Conservation (phyloP, 2,113 vertebrate genomes). For the Penelope pileata region DNA sequence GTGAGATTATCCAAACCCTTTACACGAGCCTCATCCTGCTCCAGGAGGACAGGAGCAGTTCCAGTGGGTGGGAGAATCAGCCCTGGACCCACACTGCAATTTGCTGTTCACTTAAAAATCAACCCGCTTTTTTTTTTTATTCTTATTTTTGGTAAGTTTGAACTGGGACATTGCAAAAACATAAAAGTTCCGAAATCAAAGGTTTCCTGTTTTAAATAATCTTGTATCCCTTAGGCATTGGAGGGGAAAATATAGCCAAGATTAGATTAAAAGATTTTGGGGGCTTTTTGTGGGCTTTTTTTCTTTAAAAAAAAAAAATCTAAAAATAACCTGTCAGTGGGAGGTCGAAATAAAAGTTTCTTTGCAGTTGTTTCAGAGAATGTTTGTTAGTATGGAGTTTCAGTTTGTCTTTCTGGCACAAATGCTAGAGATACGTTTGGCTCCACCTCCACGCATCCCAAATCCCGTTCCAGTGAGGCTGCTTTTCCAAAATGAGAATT, state of each 20-base stretch:
- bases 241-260: conserved; percentile 54
- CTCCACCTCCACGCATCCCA: not conserved
- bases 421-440: rapidly evolving
- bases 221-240: conserved; percentile 65
- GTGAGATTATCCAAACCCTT: not conserved
- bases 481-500: not conserved
- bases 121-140: not conserved
- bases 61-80: not conserved
- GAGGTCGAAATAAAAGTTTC: conserved; percentile 3
- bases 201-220: conserved; percentile 83
- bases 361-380: not conserved
- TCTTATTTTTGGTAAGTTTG: not conserved
- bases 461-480: not conserved
- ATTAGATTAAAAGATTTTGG: conserved; percentile 59
- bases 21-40: not conserved
- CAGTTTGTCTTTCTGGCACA: not conserved
- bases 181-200: conserved; percentile 76
- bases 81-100: not conserved
- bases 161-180: conserved; percentile 41
- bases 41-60: not conserved
- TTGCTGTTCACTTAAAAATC: not conserved
- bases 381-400: not conserved
- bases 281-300: not conserved
- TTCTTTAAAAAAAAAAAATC: not conserved
- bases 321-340: conserved; percentile 42